A percentile compares a stretch with the other conserved stretches of the same genome.
These are phyloP conservation scores for Pelosia muscerda DNA, from an alignment of 2,888 invertebrate genomes.

Conservation along the genomic window DNA sequence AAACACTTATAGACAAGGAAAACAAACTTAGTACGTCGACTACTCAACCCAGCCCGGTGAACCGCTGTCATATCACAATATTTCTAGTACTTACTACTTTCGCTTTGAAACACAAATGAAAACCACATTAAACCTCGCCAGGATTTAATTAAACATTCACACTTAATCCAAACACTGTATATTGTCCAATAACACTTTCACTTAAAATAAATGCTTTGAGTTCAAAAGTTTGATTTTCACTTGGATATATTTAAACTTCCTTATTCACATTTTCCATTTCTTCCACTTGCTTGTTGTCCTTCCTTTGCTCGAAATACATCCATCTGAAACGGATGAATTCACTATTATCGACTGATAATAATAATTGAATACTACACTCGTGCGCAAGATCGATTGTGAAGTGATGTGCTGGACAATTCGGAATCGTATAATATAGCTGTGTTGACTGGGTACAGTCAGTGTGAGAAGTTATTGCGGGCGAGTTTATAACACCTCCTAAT, in stretches of 20 bases:
- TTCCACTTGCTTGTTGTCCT: slow-evolving; percentile 62
- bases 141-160: slow-evolving; percentile 54
- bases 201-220: slow-evolving; percentile 57
- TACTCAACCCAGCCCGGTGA: slow-evolving; percentile 61
- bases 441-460: slow-evolving; percentile 37
- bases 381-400: slow-evolving; percentile 38
- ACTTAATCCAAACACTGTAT: slow-evolving; percentile 48
- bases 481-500: slow-evolving; percentile 4
- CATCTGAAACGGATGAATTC: slow-evolving; percentile 64
- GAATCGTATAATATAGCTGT: slow-evolving; percentile 34
- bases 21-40: slow-evolving; percentile 67
- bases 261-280: slow-evolving; percentile 61
- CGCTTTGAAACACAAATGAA: slow-evolving; percentile 39
- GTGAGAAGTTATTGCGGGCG: slow-evolving; percentile 26
- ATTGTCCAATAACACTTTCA: slow-evolving; percentile 63
- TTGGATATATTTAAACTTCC: slow-evolving; percentile 52
- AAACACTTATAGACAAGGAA: slow-evolving; percentile 71
- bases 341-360: slow-evolving; percentile 33
- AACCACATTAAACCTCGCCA: slow-evolving; percentile 38
- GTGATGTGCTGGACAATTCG: slow-evolving; percentile 40
- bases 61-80: slow-evolving; percentile 45
- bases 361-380: slow-evolving; percentile 34
- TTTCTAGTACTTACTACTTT: slow-evolving; percentile 49
- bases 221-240: slow-evolving; percentile 37
- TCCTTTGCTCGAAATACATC: slow-evolving; percentile 71